phyloP scores from a whole-genome alignment of 2,113 vertebrate genomes.

The Chroicocephalus ridibundus region DNA sequence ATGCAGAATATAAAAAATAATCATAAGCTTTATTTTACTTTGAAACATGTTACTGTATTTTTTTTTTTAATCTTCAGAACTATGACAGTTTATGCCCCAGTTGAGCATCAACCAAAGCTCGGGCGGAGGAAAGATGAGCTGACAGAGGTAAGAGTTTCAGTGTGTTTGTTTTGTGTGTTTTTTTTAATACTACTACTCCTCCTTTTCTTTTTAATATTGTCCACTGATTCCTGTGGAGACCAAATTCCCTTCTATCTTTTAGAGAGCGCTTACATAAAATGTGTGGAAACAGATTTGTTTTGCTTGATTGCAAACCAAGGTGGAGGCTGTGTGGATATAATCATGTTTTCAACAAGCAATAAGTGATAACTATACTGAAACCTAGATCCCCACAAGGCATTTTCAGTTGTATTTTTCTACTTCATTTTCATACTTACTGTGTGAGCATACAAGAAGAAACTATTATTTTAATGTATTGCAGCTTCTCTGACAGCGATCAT shows the following conservation, averaged over 20 bases:
- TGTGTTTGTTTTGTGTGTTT: background rate
- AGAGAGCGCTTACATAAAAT: background rate
- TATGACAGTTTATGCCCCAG: slow-evolving; percentile 88
- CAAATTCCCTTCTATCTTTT: background rate
- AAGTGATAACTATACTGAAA: background rate
- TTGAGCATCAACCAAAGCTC: slow-evolving; percentile 88
- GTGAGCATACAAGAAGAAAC: background rate
- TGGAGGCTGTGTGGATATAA: background rate
- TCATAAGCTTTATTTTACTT: background rate
- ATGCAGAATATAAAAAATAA: background rate
- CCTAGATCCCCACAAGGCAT: background rate
- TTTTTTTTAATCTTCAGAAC: slow-evolving; percentile 72
- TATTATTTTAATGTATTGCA: background rate
- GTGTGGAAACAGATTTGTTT: background rate
- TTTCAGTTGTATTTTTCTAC: background rate
- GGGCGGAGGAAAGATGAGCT: slow-evolving; percentile 86
- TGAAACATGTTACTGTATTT: background rate
- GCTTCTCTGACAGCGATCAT: background rate
- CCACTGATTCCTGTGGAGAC: background rate
- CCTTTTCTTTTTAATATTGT: background rate
- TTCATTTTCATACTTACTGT: background rate
- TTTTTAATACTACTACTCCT: background rate
- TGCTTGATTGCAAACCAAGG: background rate
- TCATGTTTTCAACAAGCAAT: background rate
- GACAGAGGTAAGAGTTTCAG: slow-evolving; percentile 83